These are phyloP conservation scores for Apocheima hispidaria DNA, from an alignment of 2,888 invertebrate species.

Conservation along the genomic window DNA sequence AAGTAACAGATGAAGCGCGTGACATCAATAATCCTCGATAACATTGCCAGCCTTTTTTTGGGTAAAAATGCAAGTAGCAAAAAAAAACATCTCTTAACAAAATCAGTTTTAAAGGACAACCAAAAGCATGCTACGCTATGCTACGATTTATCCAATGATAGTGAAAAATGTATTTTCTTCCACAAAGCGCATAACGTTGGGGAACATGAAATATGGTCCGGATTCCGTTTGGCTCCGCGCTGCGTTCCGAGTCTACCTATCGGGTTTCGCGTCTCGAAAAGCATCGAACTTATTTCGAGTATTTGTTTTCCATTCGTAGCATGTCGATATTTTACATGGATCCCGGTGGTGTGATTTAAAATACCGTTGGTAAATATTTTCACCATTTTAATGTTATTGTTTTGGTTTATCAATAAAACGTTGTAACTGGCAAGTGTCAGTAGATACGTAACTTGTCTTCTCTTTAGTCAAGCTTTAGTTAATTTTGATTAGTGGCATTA, in stretches of 20 bases:
- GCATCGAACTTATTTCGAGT: slow-evolving; percentile 74
- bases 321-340: slow-evolving; percentile 56
- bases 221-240: slow-evolving; percentile 79
- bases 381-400: slow-evolving; percentile 13
- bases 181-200: slow-evolving; percentile 82
- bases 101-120: not conserved
- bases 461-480: no score
- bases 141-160: slow-evolving; percentile 72
- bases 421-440: not conserved
- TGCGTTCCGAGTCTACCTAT: slow-evolving; percentile 76
- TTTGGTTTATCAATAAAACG: not conserved
- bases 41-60: no score
- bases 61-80: no score
- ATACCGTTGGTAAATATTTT: slow-evolving; percentile 27
- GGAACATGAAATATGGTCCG: slow-evolving; percentile 83
- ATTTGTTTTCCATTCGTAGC: slow-evolving; percentile 71
- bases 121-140: not conserved
- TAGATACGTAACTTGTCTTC: no score
- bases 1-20: no score
- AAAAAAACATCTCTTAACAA: not conserved
- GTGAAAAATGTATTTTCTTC: slow-evolving; percentile 85
- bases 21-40: no score
- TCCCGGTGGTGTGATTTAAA: slow-evolving; percentile 49
- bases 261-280: slow-evolving; percentile 76
- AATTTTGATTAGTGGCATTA: no score